These are phyloP conservation scores for Myanophis thanlyinensis DNA, from an alignment of 2,113 vertebrate genomes.

Conservation along the genomic window DNA sequence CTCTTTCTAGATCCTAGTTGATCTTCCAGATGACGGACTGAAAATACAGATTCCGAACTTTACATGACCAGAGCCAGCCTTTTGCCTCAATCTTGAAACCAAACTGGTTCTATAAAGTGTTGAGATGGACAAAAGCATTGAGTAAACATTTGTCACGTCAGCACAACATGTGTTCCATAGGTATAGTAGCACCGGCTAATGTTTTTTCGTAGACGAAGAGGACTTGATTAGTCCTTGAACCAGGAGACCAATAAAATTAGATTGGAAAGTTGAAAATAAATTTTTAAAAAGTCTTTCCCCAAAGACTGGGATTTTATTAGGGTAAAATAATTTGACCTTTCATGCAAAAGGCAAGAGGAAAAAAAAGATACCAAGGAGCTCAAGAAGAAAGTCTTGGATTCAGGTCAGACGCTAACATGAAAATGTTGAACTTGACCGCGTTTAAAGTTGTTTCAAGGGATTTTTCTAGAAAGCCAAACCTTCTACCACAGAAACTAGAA, in stretches of 20 bases:
- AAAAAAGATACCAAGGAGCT: background rate
- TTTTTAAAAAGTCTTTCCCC: background rate
- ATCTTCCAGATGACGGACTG: conserved; percentile 11
- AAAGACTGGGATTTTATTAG: background rate
- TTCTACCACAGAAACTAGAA: background rate
- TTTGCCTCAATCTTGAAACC: conserved; percentile 10
- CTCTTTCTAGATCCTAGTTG: conserved; percentile 55
- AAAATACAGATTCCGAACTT: background rate
- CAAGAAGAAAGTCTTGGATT: background rate
- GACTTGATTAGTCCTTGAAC: background rate
- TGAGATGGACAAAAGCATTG: background rate
- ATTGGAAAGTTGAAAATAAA: background rate
- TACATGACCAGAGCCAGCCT: background rate
- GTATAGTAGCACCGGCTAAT: background rate
- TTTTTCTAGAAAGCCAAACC: background rate
- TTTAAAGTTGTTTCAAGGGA: background rate
- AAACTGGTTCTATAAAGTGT: conserved; percentile 7
- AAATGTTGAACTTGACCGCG: background rate
- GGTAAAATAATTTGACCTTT: background rate
- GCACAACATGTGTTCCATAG: background rate
- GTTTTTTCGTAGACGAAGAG: background rate
- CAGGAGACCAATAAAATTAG: background rate
- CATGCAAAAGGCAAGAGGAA: background rate
- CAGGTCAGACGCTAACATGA: background rate
- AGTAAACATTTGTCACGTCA: background rate